Percentiles rank a stretch among this genome's conserved stretches.
Conservation (phyloP, 2,888 invertebrate genomes). For the Sinohyriopsis cumingii region DNA sequence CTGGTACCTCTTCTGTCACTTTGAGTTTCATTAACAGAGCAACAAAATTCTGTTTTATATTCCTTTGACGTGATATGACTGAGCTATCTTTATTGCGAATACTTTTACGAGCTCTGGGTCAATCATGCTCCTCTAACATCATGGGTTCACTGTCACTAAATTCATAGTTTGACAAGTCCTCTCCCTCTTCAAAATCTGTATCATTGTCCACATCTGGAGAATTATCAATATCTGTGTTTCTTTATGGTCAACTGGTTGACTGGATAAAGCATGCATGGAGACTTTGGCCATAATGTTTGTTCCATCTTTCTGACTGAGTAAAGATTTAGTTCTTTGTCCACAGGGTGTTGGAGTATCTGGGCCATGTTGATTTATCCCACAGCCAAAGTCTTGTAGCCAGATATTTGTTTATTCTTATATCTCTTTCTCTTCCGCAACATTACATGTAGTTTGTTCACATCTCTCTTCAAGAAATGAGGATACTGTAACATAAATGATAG, state of each 20-base stretch:
- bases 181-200: constrained; percentile 85
- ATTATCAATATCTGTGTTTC: constrained; percentile 52
- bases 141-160: constrained; percentile 90
- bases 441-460: constrained; percentile 95
- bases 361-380: constrained; percentile 85
- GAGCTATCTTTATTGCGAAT: constrained; percentile 82
- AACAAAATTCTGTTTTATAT: constrained; percentile 97
- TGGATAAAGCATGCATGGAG: constrained; percentile 88
- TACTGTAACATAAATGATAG: constrained; percentile 96
- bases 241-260: constrained; percentile 89
- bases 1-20: constrained; percentile 81
- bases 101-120: constrained; percentile 70
- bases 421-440: constrained; percentile 96
- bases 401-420: constrained; percentile 97
- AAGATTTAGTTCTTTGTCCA: constrained; percentile 93
- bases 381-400: constrained; percentile 96
- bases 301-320: constrained; percentile 82
- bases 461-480: constrained; percentile 97
- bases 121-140: constrained; percentile 66
- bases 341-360: constrained; percentile 88
- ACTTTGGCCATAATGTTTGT: constrained; percentile 82
- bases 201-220: constrained; percentile 71
- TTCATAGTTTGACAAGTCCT: constrained; percentile 85
- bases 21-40: constrained; percentile 94
- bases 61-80: constrained; percentile 81